These are phyloP conservation scores for Gallinago paraguaiae DNA, from an alignment of 2,113 vertebrate genomes.

Conservation along the genomic window DNA sequence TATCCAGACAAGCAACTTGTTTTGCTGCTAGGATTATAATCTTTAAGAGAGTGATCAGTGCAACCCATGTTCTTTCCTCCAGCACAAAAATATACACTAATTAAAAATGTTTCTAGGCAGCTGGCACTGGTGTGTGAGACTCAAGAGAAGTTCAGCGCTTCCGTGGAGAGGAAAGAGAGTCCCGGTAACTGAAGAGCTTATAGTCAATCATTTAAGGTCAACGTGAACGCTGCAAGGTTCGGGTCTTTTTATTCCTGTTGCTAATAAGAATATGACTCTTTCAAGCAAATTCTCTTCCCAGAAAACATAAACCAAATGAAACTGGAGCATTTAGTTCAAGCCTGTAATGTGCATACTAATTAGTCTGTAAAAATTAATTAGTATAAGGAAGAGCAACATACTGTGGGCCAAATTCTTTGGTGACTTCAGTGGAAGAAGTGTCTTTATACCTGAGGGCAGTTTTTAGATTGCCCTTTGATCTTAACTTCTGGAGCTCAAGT, in stretches of 20 bases:
- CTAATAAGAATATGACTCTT: not conserved
- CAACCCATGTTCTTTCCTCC: constrained; percentile 77
- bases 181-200: not conserved
- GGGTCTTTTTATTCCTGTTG: not conserved
- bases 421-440: not conserved
- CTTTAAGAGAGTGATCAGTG: constrained; percentile 79
- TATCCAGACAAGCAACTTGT: constrained; percentile 37
- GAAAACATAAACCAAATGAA: not conserved
- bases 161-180: not conserved
- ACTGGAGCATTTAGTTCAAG: constrained; percentile 4
- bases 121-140: not conserved
- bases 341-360: not conserved
- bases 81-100: constrained; percentile 47
- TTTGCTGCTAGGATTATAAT: constrained; percentile 54
- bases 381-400: not conserved
- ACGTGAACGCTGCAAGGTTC: not conserved
- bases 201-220: not conserved
- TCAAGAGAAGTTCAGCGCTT: constrained; percentile 3
- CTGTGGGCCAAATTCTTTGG: constrained; percentile 1
- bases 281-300: not conserved
- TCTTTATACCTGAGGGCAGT: not conserved
- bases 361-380: constrained; percentile 38
- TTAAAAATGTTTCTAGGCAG: constrained; percentile 57
- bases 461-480: constrained; percentile 32
- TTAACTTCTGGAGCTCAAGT: constrained; percentile 21